Base-by-base conservation (phyloP, 2,113 vertebrate species). In the Petaurus breviceps region DNA sequence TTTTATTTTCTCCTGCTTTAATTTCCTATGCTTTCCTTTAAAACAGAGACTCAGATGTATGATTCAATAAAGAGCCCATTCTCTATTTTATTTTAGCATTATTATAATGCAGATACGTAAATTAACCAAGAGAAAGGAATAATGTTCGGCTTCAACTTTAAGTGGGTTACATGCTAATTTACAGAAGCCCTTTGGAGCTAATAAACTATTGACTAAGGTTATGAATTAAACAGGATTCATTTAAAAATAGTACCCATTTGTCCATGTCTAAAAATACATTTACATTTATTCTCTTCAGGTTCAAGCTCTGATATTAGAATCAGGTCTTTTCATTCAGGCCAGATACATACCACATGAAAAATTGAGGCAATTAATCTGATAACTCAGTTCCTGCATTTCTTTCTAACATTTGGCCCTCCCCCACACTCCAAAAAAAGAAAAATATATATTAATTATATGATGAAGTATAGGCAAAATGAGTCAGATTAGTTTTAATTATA, bases 81-180 rank as follows among this genome's bases (percentile, higher is more conserved):
- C 68, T 91, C 91, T 31, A 91, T 97, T 97, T 94, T 89, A 92
- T 93, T 51, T 96, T 31, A 90, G 23, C 91, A 52, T 51, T 28
- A 90, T 90, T 96, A 50, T 94, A 77, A 8, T 97, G 57, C 92
- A 92, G 94, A 94, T 93, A 94, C 24, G 94, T 89, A 91, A 92
- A 68, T 94, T 93, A 92, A 92, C 28, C 89, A 51, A 89, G 16
- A 90, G 14, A 93, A 95, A 77, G 68, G 91, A 97, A 94, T 53
- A 94, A 84, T 91, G 93, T 92, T 94, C 16, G 23, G 55, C 96
- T 37, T 94, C 68, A 95, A 89, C 57, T 95, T 14, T 49, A 68
- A 12, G 84, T 93, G 54, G 61, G 93, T 91, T 77, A 0, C 91
- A 96, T 89, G 77, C 49, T 94, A 49, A 26, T 55, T 91, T 89